phyloP scores from a whole-genome alignment of 1,140 invertebrate genomes.

The Lasioglossum albipes region DNA sequence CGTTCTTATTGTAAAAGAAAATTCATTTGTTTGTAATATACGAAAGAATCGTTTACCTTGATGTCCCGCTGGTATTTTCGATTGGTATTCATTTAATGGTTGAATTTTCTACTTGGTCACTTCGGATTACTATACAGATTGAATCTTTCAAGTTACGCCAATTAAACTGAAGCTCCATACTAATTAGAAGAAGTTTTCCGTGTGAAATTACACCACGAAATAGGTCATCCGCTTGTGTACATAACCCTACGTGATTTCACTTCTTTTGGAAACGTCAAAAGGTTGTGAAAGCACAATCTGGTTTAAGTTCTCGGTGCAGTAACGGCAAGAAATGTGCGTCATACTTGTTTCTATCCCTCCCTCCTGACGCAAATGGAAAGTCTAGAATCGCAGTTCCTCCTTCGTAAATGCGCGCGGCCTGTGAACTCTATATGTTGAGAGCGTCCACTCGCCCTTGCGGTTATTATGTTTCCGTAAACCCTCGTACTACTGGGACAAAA shows the following conservation, averaged over 20 bases:
- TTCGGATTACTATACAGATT: too few species aligned
- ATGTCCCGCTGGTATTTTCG: too few species aligned
- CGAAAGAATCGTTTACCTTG: too few species aligned
- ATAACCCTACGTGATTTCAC: constrained; percentile 44
- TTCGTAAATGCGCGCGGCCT: constrained; percentile 2
- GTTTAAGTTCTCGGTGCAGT: constrained; percentile 44
- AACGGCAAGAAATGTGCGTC: constrained; percentile 43
- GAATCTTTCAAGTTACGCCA: too few species aligned
- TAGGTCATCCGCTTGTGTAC: too few species aligned
- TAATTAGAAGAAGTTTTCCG: neutral
- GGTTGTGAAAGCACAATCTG: constrained; percentile 60
- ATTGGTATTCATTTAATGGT: too few species aligned
- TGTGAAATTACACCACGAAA: neutral
- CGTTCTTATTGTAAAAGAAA: too few species aligned
- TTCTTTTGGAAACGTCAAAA: constrained; percentile 46
- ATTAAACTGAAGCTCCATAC: neutral
- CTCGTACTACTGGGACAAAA: too few species aligned
- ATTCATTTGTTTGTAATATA: too few species aligned
- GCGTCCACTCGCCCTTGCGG: constrained; percentile 31
- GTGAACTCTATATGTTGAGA: constrained; percentile 4
- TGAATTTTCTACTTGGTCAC: too few species aligned
- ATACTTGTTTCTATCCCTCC: constrained; percentile 22
- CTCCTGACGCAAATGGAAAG: constrained; percentile 44
- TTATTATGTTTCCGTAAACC: constrained; percentile 21
- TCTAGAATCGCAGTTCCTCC: constrained; percentile 45